Percentiles rank a stretch among this genome's conserved stretches.
Conservation (phyloP, 1,140 invertebrate species). For the Telenomus remus region DNA sequence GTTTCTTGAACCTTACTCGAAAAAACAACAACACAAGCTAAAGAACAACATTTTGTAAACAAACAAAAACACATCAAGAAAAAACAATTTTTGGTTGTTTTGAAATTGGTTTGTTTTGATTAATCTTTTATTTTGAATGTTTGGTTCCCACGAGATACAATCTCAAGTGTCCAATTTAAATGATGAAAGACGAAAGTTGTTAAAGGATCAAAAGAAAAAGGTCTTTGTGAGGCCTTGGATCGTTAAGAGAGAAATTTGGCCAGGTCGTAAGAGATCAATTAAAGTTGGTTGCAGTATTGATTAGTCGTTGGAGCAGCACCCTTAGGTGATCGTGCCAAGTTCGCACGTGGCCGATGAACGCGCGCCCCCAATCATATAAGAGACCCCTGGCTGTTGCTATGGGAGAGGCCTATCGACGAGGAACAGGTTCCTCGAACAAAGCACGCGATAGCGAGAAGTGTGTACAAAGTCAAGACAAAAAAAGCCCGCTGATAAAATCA, state of each 20-base stretch:
- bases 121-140: no score
- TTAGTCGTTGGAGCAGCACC: constrained; percentile 29
- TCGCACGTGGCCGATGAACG: constrained; percentile 52
- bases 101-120: no score
- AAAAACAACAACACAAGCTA: no score
- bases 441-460: constrained; percentile 27
- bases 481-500: constrained; percentile 5
- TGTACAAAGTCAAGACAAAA: constrained; percentile 36
- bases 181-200: no score
- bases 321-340: constrained; percentile 46
- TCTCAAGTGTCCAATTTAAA: no score
- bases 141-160: no score
- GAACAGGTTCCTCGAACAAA: constrained; percentile 43
- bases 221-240: no score
- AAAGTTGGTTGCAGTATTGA: constrained; percentile 49
- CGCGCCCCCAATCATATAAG: constrained; percentile 35
- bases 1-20: no score
- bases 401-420: constrained; percentile 45
- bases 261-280: constrained; percentile 23
- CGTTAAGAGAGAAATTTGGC: background rate
- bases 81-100: no score
- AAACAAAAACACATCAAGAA: no score
- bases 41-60: no score
- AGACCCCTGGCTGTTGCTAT: constrained; percentile 55
- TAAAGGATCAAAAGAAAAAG: no score